A percentile compares a stretch with the other conserved stretches of the same genome.
Conservation (phyloP, 2,797 vertebrate species). For the Vipera latastei region DNA sequence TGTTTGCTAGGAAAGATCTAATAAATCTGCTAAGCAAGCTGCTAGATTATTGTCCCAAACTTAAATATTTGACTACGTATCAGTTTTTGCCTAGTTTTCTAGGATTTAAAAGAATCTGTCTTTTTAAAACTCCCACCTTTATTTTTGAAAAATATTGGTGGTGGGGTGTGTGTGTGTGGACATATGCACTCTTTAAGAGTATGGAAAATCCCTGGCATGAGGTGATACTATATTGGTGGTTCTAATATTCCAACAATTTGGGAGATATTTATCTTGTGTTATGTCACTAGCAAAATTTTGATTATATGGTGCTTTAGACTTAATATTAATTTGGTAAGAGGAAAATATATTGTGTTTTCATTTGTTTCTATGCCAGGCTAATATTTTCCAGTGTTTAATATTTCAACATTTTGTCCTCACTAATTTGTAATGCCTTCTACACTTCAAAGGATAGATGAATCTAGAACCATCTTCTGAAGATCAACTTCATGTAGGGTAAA, state of each 20-base stretch:
- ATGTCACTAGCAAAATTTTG: background rate
- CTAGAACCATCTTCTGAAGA: background rate
- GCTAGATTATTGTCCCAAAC: background rate
- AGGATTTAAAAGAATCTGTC: background rate
- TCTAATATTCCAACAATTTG: background rate
- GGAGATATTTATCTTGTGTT: background rate
- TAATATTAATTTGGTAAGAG: background rate
- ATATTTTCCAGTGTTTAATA: background rate
- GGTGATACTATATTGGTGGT: background rate
- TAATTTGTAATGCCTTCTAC: background rate
- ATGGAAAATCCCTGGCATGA: background rate
- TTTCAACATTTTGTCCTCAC: background rate
- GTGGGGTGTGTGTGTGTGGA: too few species aligned
- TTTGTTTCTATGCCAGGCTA: background rate
- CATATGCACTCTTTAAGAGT: background rate
- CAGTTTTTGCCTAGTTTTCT: background rate
- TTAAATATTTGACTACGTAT: background rate
- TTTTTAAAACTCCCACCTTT: background rate
- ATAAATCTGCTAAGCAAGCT: background rate
- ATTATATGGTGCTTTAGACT: background rate
- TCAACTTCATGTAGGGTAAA: background rate
- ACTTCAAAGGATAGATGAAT: background rate
- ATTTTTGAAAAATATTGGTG: background rate
- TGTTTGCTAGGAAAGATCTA: background rate
- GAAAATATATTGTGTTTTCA: background rate